Percentiles rank a stretch among this genome's conserved stretches.
phyloP scores from a whole-genome alignment of 2,113 vertebrate species.

The Acrocephalus kingi region DNA sequence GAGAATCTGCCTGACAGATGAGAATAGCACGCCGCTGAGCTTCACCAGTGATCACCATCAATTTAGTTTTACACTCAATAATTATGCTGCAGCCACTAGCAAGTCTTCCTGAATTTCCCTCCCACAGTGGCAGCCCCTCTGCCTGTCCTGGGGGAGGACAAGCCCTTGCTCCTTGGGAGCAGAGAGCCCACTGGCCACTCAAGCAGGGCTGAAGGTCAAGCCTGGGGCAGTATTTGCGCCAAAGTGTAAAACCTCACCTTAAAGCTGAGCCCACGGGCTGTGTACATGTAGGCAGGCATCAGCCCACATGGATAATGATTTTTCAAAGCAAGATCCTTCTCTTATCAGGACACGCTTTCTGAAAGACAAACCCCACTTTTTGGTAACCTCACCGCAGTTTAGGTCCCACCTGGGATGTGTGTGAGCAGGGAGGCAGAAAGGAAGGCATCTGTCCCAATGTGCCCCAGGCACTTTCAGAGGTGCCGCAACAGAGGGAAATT shows the following conservation, averaged over 20 bases:
- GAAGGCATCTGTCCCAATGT: rapidly evolving
- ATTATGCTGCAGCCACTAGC: neutral
- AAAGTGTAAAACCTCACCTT: neutral
- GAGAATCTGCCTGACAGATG: neutral
- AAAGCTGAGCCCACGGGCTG: slow-evolving; percentile 21
- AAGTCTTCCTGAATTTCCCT: neutral
- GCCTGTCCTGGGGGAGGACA: neutral
- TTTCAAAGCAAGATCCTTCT: slow-evolving; percentile 3
- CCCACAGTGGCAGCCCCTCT: neutral
- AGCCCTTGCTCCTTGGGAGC: neutral
- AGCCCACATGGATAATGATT: neutral
- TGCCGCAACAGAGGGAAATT: neutral
- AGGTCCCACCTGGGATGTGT: neutral
- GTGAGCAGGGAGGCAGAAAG: neutral
- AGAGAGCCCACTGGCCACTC: neutral
- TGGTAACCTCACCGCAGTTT: neutral
- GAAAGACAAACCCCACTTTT: neutral
- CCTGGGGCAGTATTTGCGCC: neutral
- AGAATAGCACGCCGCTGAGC: neutral
- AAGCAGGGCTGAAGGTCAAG: slow-evolving; percentile 44
- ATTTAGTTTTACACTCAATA: neutral
- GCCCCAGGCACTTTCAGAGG: neutral
- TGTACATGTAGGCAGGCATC: neutral
- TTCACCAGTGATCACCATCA: neutral
- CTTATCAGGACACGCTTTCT: neutral